These are phyloP conservation scores for Microctonus hyperodae DNA, from an alignment of 2,888 invertebrate species.

Conservation along the genomic window DNA sequence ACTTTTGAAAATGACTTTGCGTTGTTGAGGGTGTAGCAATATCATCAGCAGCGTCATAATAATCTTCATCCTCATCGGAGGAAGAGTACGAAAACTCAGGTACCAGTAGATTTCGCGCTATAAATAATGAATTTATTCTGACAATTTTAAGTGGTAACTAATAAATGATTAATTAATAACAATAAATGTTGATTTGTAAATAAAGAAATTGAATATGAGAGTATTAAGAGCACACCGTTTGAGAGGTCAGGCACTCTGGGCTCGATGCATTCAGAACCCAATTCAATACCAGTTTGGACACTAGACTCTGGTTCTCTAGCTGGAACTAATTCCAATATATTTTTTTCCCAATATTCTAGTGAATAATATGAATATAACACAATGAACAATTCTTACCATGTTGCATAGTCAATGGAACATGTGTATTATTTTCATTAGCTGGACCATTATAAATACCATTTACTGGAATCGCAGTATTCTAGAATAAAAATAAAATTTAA, in stretches of 20 bases:
- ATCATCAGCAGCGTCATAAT: constrained; percentile 89
- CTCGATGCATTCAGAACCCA: constrained; percentile 72
- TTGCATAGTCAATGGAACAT: constrained; percentile 53
- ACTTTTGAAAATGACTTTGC: constrained; percentile 47
- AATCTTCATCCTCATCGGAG: constrained; percentile 94
- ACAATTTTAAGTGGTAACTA: neutral
- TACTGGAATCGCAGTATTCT: constrained; percentile 91
- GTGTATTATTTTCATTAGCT: constrained; percentile 44
- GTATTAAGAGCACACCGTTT: constrained; percentile 48
- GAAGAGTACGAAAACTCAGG: constrained; percentile 97
- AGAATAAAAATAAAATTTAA: constrained; percentile 52
- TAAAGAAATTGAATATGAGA: neutral
- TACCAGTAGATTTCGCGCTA: constrained; percentile 72
- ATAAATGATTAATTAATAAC: neutral
- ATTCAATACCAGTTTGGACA: constrained; percentile 70
- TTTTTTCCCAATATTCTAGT: constrained; percentile 7
- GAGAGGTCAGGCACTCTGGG: constrained; percentile 53
- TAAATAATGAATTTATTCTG: constrained; percentile 37
- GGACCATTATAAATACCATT: constrained; percentile 87
- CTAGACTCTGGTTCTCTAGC: constrained; percentile 55
- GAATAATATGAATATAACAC: too few relatives aligned
- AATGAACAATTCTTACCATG: constrained; percentile 55
- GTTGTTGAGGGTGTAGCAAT: constrained; percentile 51
- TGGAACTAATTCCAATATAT: constrained; percentile 41
- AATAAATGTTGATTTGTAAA: neutral